Conservation (phyloP, 2,888 invertebrate genomes). For the Trichopria drosophilae region DNA sequence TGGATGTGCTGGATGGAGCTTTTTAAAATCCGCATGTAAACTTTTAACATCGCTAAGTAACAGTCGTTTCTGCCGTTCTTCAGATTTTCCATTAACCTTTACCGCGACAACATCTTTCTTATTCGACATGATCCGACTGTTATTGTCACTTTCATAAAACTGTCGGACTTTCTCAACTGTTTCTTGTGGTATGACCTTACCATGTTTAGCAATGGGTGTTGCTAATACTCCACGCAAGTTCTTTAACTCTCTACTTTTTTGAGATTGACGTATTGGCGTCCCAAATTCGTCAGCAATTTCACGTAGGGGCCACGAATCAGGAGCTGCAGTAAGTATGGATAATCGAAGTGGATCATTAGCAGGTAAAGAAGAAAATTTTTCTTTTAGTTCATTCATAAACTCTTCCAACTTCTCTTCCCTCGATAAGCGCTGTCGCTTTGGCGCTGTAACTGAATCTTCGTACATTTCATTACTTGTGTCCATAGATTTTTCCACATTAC, state of each 20-base stretch:
- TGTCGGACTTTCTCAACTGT: conserved; percentile 1
- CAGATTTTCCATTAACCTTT: conserved; percentile 4
- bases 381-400: conserved; percentile 7
- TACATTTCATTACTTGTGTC: too few relatives aligned
- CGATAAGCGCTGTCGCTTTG: neutral
- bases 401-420: conserved; percentile 4
- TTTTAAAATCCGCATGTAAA: too few relatives aligned
- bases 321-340: too few relatives aligned
- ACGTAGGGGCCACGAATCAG: conserved; percentile 2
- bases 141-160: conserved; percentile 11
- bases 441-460: neutral
- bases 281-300: too few relatives aligned
- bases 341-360: conserved; percentile 10
- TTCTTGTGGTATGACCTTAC: too few relatives aligned
- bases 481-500: too few relatives aligned
- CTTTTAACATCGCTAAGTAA: too few relatives aligned
- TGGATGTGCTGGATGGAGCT: neutral
- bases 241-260: too few relatives aligned
- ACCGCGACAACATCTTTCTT: conserved; percentile 3
- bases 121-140: too few relatives aligned
- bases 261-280: too few relatives aligned
- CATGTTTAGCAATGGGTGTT: too few relatives aligned
- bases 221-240: too few relatives aligned
- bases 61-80: conserved; percentile 9
- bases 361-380: conserved; percentile 9